These are phyloP conservation scores for Nettapus auritus DNA, from an alignment of 2,113 vertebrate species.

Conservation along the genomic window DNA sequence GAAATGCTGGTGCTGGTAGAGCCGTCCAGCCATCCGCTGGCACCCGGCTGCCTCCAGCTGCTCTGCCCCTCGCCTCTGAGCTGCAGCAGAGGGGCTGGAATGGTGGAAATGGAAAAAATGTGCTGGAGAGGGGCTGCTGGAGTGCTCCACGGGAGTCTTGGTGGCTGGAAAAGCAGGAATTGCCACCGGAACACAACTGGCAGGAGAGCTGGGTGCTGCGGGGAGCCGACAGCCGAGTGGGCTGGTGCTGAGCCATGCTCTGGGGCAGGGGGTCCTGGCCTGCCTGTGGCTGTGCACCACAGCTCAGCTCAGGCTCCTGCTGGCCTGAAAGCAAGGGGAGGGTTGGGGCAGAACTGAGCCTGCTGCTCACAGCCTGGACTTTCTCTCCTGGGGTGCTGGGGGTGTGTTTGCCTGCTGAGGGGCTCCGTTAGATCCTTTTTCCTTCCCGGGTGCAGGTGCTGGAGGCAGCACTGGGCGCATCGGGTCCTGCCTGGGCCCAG, in stretches of 20 bases:
- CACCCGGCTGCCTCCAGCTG: neutral
- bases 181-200: neutral
- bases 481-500: neutral
- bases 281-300: rapidly evolving
- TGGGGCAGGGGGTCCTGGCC: neutral
- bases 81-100: rapidly evolving
- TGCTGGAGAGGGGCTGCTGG: neutral
- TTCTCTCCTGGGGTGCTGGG: neutral
- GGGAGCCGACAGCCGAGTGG: neutral
- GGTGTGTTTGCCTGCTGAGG: neutral
- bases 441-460: neutral
- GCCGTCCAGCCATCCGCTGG: neutral
- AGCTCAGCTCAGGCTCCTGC: rapidly evolving
- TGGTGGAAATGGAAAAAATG: too few relatives aligned
- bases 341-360: neutral
- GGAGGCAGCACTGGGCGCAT: neutral
- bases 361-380: rapidly evolving
- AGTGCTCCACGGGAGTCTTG: rapidly evolving
- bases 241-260: neutral
- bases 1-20: neutral
- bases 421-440: neutral
- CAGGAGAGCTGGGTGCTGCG: neutral
- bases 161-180: conserved; percentile 62
- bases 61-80: neutral
- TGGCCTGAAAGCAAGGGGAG: neutral